Percentiles rank a stretch among this genome's conserved stretches.
Evolutionary conservation across 2,888 invertebrate species (phyloP).

Genomic region (Caenorhabditis wallacei): DNA sequence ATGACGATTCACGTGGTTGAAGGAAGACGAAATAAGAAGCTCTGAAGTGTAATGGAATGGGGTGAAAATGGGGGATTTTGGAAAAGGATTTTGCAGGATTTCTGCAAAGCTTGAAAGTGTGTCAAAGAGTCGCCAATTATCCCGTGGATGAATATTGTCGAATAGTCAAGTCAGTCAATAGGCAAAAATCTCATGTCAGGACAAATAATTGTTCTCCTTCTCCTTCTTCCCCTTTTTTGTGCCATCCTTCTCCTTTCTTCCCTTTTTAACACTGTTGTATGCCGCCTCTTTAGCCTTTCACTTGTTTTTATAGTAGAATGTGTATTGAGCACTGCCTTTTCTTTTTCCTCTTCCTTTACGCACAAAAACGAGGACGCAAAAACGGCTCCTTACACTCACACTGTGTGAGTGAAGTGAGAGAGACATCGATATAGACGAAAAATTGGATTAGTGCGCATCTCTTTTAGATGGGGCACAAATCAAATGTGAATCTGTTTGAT

Average conservation of each 20-base stretch:
- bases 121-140: constrained; percentile 31
- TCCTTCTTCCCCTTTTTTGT: constrained; percentile 10
- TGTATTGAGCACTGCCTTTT: constrained; percentile 43
- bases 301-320: constrained; percentile 57
- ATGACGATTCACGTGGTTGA: constrained; percentile 9
- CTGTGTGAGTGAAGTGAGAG: constrained; percentile 37
- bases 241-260: constrained; percentile 27
- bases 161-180: constrained; percentile 54
- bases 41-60: constrained; percentile 24
- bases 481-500: constrained; percentile 65
- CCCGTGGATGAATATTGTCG: constrained; percentile 46
- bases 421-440: constrained; percentile 60
- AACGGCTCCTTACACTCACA: constrained; percentile 27
- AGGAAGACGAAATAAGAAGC: constrained; percentile 13
- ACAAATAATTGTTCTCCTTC: constrained; percentile 64
- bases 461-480: constrained; percentile 58
- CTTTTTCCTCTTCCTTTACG: constrained; percentile 38
- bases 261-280: constrained; percentile 45
- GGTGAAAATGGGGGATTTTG: constrained; percentile 14
- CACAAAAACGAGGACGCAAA: constrained; percentile 39
- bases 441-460: constrained; percentile 62
- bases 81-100: neutral
- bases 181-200: constrained; percentile 63
- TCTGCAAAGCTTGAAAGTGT: constrained; percentile 3
- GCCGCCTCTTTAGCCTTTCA: constrained; percentile 55